Evolutionary conservation across 2,113 vertebrate species (phyloP).

Genomic region (Perognathus longimembris): DNA sequence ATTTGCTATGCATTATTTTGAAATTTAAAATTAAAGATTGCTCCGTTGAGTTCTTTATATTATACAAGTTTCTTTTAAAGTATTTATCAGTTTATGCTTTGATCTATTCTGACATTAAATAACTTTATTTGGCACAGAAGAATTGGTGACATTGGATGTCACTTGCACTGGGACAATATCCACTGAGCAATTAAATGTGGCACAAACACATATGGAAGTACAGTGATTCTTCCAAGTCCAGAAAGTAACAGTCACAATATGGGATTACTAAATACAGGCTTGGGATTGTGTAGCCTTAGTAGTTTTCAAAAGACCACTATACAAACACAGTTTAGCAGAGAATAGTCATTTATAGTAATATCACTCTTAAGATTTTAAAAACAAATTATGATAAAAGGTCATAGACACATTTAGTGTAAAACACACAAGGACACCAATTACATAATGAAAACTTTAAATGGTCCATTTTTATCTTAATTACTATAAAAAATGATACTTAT

Average conservation of each 20-base stretch:
- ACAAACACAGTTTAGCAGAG: slow-evolving; percentile 40
- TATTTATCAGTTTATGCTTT: slow-evolving; percentile 57
- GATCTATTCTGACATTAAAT: slow-evolving; percentile 23
- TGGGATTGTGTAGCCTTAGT: background rate
- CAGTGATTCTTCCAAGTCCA: background rate
- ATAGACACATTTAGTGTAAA: slow-evolving; percentile 65
- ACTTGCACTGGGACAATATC: background rate
- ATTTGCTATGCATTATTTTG: slow-evolving; percentile 48
- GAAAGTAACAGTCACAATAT: background rate
- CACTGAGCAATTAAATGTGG: background rate
- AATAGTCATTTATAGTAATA: slow-evolving; percentile 51
- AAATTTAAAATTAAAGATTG: slow-evolving; percentile 35
- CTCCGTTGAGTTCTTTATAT: slow-evolving; percentile 33
- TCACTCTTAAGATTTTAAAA: slow-evolving; percentile 56
- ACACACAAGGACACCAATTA: slow-evolving; percentile 60
- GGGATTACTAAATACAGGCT: background rate
- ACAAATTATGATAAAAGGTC: slow-evolving; percentile 60
- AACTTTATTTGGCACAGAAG: slow-evolving; percentile 29
- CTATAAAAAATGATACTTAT: slow-evolving; percentile 51
- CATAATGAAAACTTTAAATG: slow-evolving; percentile 47
- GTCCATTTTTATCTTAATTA: slow-evolving; percentile 48
- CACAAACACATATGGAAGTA: background rate
- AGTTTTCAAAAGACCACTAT: slow-evolving; percentile 33
- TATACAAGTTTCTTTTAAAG: slow-evolving; percentile 36
- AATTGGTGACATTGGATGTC: background rate